Evolutionary conservation across 2,888 invertebrate species (phyloP).

Genomic region (Punctoribates punctum): DNA sequence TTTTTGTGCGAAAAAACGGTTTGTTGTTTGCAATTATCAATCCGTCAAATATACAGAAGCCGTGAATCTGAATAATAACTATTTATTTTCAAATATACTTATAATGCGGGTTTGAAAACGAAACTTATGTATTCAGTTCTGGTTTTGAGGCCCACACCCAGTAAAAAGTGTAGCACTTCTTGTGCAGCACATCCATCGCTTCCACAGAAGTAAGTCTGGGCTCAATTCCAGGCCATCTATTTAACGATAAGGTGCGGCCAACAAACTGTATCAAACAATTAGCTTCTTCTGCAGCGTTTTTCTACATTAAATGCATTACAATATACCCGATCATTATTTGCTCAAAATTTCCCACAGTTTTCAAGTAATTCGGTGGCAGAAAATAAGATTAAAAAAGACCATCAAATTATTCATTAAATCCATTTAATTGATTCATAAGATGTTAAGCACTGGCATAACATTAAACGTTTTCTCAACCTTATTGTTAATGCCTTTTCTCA

Average conservation of each 20-base stretch:
- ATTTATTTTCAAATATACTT: neutral
- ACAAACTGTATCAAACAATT: slow-evolving; percentile 35
- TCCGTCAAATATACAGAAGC: slow-evolving; percentile 29
- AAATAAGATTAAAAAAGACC: neutral
- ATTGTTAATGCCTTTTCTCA: slow-evolving; percentile 8
- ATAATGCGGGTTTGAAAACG: neutral
- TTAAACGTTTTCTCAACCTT: neutral
- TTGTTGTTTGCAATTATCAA: neutral
- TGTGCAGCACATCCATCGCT: neutral
- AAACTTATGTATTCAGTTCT: slow-evolving; percentile 25
- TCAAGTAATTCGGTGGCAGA: slow-evolving; percentile 31
- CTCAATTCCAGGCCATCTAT: neutral
- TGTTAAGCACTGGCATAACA: neutral
- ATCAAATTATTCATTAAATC: slow-evolving; percentile 27
- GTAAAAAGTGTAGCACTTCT: slow-evolving; percentile 28
- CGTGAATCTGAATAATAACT: neutral
- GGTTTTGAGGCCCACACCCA: slow-evolving; percentile 28
- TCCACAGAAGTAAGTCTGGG: neutral
- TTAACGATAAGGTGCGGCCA: slow-evolving; percentile 33
- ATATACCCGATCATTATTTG: slow-evolving; percentile 26
- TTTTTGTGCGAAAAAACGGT: neutral
- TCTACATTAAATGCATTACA: slow-evolving; percentile 21
- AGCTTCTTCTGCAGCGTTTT: slow-evolving; percentile 15
- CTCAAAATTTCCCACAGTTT: slow-evolving; percentile 26
- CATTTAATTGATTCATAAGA: slow-evolving; percentile 5